Evolutionary conservation across 2,888 invertebrate genomes (phyloP), one percentile per base, ranked within the genome.

Genomic region (Zelleria hepariella): DNA sequence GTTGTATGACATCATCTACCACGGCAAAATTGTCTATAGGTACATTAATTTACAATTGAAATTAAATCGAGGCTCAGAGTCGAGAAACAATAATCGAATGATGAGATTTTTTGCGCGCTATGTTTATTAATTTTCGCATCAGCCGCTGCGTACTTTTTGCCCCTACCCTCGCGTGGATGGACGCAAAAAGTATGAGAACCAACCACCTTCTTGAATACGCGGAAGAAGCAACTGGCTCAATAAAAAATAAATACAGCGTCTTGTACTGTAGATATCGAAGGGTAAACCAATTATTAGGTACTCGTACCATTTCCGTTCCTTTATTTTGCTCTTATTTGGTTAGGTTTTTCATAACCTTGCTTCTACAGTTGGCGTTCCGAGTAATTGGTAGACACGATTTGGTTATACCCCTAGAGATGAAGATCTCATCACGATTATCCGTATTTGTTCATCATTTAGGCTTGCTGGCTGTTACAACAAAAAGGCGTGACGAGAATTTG

Each of bases 211-310:
- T 10, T 42, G 15, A 42, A 42, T 42, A 42, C 32, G 2, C 32
- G 32, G 32, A 42, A 42, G 32, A 42, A 15, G 32, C 15, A 32
- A 42, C 32, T 42, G 32, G 32, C 32, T 4, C 15, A 56, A 65
- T 65, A 75, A 75, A 74, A 74, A 42, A 42, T 42, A 42, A 42
- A 42, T 42, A 75, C 20, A 23, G 20, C 5, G 23, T 51, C 20
- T 21, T 20, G 23, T 51, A 64, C 58, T 32, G 58, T n/a, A 24
- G 58, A 8, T 58, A 59, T 60, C 63, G 67, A 66, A 63, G 59
- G 66, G 62, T 64, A 60, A 62, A 63, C 59, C 59, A 51, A 61
- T 62, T 62, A 62, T 59, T 47, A 60, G 57, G 49, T 48, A n/a
- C 49, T 32, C 32, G 10, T 32, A 32, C 7, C 10, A 32, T 42